phyloP scores from a whole-genome alignment of 2,113 vertebrate species.

The Mirounga angustirostris region DNA sequence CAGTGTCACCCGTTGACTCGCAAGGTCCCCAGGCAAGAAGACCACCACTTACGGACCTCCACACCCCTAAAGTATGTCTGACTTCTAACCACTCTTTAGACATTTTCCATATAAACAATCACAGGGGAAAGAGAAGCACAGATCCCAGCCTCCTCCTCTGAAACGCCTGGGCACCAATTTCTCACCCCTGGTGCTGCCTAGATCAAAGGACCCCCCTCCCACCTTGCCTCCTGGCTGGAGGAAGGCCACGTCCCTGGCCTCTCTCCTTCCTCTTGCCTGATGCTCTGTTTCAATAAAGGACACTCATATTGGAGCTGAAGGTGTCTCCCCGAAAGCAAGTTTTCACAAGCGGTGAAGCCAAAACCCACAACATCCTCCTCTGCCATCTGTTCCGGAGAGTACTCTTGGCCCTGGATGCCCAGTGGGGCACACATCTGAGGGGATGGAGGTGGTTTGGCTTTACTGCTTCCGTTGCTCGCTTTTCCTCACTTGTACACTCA shows the following conservation, averaged over 20 bases:
- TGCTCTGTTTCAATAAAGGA: slow-evolving; percentile 8
- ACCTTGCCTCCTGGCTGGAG: not conserved
- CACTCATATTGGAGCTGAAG: slow-evolving; percentile 21
- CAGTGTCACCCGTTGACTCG: not conserved
- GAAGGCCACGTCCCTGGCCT: not conserved
- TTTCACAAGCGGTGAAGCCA: slow-evolving; percentile 70
- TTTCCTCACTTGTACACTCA: slow-evolving; percentile 69
- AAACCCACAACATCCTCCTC: slow-evolving; percentile 61
- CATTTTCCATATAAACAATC: not conserved
- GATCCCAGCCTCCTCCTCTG: not conserved
- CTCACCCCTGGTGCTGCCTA: not conserved
- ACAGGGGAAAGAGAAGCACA: not conserved
- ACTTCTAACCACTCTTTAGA: not conserved
- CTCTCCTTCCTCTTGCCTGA: not conserved
- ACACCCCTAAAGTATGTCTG: not conserved
- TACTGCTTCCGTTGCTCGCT: slow-evolving; percentile 21
- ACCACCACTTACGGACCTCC: not conserved
- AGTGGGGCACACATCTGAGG: not conserved
- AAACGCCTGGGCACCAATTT: not conserved
- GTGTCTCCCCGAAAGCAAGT: slow-evolving; percentile 60
- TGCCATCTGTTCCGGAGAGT: slow-evolving; percentile 40
- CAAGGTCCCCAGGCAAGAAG: not conserved
- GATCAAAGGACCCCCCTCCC: not conserved
- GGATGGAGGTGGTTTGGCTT: not conserved
- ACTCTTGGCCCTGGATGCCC: not conserved